Percentiles rank a stretch among this genome's conserved stretches.
Evolutionary conservation across 2,113 vertebrate species (phyloP).

Genomic region (Megaptera novaeangliae): DNA sequence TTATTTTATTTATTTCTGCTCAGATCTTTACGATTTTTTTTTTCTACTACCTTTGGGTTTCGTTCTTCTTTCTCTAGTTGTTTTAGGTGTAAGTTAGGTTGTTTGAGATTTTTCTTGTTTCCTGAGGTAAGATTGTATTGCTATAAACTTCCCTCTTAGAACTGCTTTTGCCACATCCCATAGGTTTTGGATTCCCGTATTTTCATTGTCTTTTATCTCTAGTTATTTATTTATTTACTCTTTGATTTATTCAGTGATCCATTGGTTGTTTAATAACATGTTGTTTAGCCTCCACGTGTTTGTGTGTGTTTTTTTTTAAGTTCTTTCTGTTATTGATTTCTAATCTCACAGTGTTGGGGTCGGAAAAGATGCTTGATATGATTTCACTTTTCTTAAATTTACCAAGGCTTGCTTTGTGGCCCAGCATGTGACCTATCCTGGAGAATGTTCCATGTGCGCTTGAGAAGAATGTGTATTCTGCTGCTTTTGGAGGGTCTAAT

Average conservation of each 20-base stretch:
- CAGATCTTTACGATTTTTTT: not conserved
- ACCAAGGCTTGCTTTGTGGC: too few relatives aligned
- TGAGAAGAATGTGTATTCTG: too few relatives aligned
- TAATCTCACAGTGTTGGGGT: too few relatives aligned
- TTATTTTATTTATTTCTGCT: not conserved
- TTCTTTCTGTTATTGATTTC: not conserved
- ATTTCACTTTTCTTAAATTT: too few relatives aligned
- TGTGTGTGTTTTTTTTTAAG: too few relatives aligned
- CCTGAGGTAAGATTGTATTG: not conserved
- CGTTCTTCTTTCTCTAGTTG: not conserved
- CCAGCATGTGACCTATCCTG: too few relatives aligned
- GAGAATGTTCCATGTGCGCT: too few relatives aligned
- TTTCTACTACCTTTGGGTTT: not conserved
- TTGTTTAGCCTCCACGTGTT: too few relatives aligned
- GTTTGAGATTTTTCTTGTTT: not conserved
- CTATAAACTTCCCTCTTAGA: not conserved
- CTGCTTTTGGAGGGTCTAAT: too few relatives aligned
- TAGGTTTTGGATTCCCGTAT: not conserved
- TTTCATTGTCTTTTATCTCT: not conserved
- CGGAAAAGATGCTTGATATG: too few relatives aligned
- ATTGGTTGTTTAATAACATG: too few relatives aligned
- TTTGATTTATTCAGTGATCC: too few relatives aligned
- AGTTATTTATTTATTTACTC: not conserved
- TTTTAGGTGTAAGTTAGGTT: not conserved
- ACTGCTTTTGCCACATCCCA: not conserved